phyloP scores from a whole-genome alignment of 2,797 vertebrate species.

The Geotrypetes seraphini region DNA sequence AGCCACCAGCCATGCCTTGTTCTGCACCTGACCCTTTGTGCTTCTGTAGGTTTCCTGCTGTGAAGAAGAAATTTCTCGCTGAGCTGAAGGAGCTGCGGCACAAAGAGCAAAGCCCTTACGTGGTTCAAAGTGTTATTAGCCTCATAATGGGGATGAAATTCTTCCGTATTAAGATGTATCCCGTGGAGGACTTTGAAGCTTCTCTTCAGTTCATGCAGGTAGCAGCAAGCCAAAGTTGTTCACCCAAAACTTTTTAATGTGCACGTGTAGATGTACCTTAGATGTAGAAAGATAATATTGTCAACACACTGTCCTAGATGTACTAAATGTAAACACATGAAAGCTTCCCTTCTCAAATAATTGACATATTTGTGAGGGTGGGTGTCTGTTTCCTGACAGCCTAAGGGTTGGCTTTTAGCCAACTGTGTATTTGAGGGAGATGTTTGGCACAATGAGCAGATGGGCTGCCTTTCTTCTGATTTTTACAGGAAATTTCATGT shows the following conservation, averaged over 20 bases:
- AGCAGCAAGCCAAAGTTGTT: too few species aligned
- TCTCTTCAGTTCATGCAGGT: slow-evolving; percentile 98
- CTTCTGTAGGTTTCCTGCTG: slow-evolving; percentile 81
- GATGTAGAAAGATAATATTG: neutral
- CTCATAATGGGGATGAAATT: slow-evolving; percentile 99
- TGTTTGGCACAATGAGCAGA: too few species aligned
- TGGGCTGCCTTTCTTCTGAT: too few species aligned
- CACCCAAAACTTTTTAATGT: neutral
- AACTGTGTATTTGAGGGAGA: too few species aligned
- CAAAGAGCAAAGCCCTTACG: slow-evolving; percentile 89
- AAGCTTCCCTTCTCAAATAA: neutral
- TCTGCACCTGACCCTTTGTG: too few species aligned
- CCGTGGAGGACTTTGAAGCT: slow-evolving; percentile 96
- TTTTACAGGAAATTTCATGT: too few species aligned
- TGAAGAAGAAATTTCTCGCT: slow-evolving; percentile 96
- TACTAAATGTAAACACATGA: too few species aligned
- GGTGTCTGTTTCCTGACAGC: too few species aligned
- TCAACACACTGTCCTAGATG: neutral
- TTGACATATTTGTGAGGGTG: too few species aligned
- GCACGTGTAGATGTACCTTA: neutral
- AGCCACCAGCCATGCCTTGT: too few species aligned
- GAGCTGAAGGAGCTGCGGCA: slow-evolving; percentile 93
- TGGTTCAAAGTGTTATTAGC: slow-evolving; percentile 93
- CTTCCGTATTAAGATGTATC: slow-evolving; percentile 98
- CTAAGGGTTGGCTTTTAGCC: too few species aligned